These are phyloP conservation scores for Anthrax anthrax DNA, from an alignment of 2,888 invertebrate genomes.

Conservation along the genomic window DNA sequence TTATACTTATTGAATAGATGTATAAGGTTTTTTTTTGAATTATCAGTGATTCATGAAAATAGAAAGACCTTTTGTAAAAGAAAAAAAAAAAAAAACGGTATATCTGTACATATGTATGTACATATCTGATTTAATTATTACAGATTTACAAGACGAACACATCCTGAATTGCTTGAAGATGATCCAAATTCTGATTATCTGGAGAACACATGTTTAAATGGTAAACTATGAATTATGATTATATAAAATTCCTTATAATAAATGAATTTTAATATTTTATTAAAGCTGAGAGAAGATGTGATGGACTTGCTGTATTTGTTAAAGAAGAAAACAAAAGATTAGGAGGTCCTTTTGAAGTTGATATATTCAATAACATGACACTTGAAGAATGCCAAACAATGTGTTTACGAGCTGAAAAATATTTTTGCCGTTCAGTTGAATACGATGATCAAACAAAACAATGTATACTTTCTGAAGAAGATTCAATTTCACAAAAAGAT, in stretches of 20 bases:
- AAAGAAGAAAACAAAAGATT: conserved; percentile 80
- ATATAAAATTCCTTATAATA: too few species aligned
- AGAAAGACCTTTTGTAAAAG: too few species aligned
- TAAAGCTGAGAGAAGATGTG: conserved; percentile 69
- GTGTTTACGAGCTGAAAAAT: conserved; percentile 74
- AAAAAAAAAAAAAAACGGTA: too few species aligned
- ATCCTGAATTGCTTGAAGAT: conserved; percentile 70
- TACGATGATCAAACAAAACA: conserved; percentile 76
- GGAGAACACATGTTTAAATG: conserved; percentile 80
- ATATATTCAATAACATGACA: conserved; percentile 72
- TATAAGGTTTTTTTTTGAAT: too few species aligned
- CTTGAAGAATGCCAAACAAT: conserved; percentile 77
- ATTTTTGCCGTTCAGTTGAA: conserved; percentile 78
- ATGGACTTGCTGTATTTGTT: conserved; percentile 73
- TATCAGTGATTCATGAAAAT: too few species aligned
- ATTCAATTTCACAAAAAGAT: conserved; percentile 77
- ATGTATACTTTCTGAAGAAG: conserved; percentile 83
- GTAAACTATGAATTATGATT: conserved; percentile 40
- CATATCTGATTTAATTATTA: not conserved
- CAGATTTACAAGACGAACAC: conserved; percentile 68
- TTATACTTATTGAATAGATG: too few species aligned
- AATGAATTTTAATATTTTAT: conserved; percentile 14
- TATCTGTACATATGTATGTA: too few species aligned
- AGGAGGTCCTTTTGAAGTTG: conserved; percentile 78
- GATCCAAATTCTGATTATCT: conserved; percentile 79